phyloP scores from a whole-genome alignment of 2,888 invertebrate species.

The Baronia brevicornis region DNA sequence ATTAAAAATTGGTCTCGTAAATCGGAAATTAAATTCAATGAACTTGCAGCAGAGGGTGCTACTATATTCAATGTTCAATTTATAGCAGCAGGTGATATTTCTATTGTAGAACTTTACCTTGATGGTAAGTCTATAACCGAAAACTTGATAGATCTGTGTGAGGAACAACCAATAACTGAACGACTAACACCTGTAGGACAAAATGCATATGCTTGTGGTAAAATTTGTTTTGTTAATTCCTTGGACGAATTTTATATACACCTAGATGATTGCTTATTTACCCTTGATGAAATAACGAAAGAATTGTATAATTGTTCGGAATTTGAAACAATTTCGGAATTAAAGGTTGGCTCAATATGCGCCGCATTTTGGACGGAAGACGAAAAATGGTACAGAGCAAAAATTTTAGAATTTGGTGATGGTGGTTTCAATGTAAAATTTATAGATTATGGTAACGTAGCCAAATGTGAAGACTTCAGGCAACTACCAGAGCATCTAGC shows the following conservation, averaged over 20 bases:
- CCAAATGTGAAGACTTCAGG: slow-evolving; percentile 75
- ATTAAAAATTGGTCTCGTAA: slow-evolving; percentile 78
- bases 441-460: slow-evolving; percentile 82
- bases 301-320: slow-evolving; percentile 67
- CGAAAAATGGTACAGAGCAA: slow-evolving; percentile 80
- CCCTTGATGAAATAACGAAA: slow-evolving; percentile 78
- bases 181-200: slow-evolving; percentile 59
- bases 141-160: slow-evolving; percentile 72
- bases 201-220: slow-evolving; percentile 71
- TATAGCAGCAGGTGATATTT: slow-evolving; percentile 79
- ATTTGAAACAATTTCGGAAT: slow-evolving; percentile 66
- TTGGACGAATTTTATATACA: slow-evolving; percentile 85
- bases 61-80: slow-evolving; percentile 82
- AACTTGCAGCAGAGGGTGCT: slow-evolving; percentile 80
- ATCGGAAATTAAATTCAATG: slow-evolving; percentile 79
- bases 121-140: slow-evolving; percentile 79
- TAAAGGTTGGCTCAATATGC: slow-evolving; percentile 77
- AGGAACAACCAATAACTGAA: slow-evolving; percentile 45
- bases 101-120: slow-evolving; percentile 77
- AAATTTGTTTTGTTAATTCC: slow-evolving; percentile 80
- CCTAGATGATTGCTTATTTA: slow-evolving; percentile 69
- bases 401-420: slow-evolving; percentile 75
- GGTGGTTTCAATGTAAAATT: slow-evolving; percentile 76
- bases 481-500: slow-evolving; percentile 77
- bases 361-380: slow-evolving; percentile 81